Evolutionary conservation across 2,888 invertebrate species (phyloP).

Genomic region (Nymphalis c-album): DNA sequence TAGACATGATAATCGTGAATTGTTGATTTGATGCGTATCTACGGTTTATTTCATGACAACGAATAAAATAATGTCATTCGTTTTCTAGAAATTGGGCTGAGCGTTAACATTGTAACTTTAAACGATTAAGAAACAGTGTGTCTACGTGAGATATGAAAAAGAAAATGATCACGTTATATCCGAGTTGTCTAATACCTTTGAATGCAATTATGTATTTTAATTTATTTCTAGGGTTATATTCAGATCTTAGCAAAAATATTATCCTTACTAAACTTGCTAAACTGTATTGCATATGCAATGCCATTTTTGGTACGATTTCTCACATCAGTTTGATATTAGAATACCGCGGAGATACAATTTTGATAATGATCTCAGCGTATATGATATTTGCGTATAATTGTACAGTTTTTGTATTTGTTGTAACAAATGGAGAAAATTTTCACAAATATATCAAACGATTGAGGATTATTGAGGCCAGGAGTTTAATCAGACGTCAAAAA

Average conservation of each 20-base stretch:
- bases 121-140: too few relatives aligned
- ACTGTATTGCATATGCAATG: neutral
- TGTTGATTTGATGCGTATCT: too few relatives aligned
- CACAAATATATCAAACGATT: neutral
- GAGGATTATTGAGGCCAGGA: neutral
- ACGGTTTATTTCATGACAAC: too few relatives aligned
- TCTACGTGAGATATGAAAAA: too few relatives aligned
- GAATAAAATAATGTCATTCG: too few relatives aligned
- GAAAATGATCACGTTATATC: too few relatives aligned
- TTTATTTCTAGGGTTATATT: constrained; percentile 8
- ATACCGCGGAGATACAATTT: neutral
- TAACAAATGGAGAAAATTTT: constrained; percentile 11
- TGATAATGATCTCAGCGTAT: neutral
- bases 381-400: neutral
- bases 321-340: neutral
- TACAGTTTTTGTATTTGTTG: neutral
- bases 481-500: neutral
- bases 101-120: too few relatives aligned
- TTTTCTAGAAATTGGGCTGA: too few relatives aligned
- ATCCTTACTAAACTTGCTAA: neutral
- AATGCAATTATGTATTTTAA: constrained; percentile 4
- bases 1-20: too few relatives aligned
- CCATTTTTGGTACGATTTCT: neutral
- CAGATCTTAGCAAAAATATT: neutral
- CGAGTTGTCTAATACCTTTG: neutral